phyloP scores from a whole-genome alignment of 1,140 invertebrate species.

The Drosophila leontia region DNA sequence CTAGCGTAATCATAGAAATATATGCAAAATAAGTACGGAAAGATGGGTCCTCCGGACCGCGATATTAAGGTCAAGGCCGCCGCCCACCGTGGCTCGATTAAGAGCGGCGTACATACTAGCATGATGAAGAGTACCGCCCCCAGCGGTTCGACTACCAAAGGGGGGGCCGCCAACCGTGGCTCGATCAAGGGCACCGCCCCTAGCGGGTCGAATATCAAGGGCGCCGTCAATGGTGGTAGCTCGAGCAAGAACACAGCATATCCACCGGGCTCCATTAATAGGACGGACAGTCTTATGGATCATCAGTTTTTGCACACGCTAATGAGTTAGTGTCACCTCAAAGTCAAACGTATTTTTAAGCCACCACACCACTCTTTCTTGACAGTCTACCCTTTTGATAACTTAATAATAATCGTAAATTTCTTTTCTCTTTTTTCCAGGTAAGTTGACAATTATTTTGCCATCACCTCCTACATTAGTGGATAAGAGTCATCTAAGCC shows the following conservation, averaged over 20 bases:
- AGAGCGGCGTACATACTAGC: neutral
- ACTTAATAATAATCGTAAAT: neutral
- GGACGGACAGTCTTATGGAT: slow-evolving; percentile 3
- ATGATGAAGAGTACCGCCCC: neutral
- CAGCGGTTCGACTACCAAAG: neutral
- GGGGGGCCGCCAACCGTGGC: neutral
- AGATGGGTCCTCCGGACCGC: slow-evolving; percentile 6
- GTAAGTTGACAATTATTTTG: slow-evolving; percentile 55
- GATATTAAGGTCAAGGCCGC: slow-evolving; percentile 5
- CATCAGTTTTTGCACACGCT: slow-evolving; percentile 7
- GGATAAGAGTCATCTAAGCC: neutral
- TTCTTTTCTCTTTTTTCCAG: slow-evolving; percentile 45
- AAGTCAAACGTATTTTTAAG: neutral
- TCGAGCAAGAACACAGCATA: neutral
- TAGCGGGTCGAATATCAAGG: slow-evolving; percentile 1
- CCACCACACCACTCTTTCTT: neutral
- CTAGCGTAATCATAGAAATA: neutral
- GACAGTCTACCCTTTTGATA: neutral
- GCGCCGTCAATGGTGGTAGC: neutral
- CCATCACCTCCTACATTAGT: neutral
- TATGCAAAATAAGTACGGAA: neutral
- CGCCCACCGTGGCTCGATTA: neutral
- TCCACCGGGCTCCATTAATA: neutral
- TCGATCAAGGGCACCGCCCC: slow-evolving; percentile 4
- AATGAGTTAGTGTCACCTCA: neutral